A percentile compares a stretch with the other conserved stretches of the same genome.
Conservation (phyloP, 2,888 invertebrate species). For the Lasioglossum lativentre region DNA sequence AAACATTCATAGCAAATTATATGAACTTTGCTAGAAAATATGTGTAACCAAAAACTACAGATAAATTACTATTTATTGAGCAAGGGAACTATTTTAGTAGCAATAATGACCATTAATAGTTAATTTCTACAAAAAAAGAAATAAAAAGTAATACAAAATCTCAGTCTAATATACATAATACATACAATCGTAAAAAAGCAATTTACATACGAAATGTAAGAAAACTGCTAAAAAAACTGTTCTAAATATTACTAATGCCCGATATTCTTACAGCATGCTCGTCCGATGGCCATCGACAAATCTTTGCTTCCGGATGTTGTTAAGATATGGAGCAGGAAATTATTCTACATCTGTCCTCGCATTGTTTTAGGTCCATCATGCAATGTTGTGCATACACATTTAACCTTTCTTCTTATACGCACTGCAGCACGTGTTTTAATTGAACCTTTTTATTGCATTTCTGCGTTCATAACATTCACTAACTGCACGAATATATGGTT, state of each 20-base stretch:
- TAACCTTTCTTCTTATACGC: constrained; percentile 21
- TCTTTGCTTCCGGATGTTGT: constrained; percentile 47
- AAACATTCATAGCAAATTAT: neutral
- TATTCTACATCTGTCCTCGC: constrained; percentile 21
- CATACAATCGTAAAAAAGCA: neutral
- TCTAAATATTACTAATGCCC: constrained; percentile 8
- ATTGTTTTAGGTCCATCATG: constrained; percentile 20
- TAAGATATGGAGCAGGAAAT: constrained; percentile 43
- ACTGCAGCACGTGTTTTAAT: neutral
- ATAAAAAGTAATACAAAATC: neutral
- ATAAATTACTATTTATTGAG: constrained; percentile 13
- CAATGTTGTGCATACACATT: neutral
- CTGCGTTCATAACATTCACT: neutral
- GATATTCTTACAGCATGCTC: constrained; percentile 45
- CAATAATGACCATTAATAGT: neutral
- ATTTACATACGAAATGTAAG: neutral
- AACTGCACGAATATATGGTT: neutral
- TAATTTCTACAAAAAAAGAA: neutral
- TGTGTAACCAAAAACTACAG: neutral
- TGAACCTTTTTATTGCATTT: constrained; percentile 21
- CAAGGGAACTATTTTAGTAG: neutral
- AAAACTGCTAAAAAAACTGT: constrained; percentile 3
- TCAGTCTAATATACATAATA: neutral
- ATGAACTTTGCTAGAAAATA: neutral
- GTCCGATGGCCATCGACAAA: constrained; percentile 22